phyloP scores from a whole-genome alignment of 2,113 vertebrate genomes.

The Boulengeromyrus knoepffleri region DNA sequence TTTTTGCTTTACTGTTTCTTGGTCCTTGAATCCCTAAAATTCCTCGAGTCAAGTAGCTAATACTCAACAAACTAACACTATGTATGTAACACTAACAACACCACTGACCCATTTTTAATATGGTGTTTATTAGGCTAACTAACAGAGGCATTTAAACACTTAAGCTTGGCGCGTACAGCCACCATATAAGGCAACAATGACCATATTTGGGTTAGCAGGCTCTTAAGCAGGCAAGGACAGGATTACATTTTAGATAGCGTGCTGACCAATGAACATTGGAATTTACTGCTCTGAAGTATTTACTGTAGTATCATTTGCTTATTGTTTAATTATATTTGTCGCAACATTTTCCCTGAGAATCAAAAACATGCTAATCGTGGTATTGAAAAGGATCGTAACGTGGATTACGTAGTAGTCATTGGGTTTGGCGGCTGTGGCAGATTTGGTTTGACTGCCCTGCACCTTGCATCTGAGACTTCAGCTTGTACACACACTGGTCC shows the following conservation, averaged over 20 bases:
- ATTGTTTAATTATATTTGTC: neutral
- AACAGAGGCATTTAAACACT: conserved; percentile 48
- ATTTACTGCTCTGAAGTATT: neutral
- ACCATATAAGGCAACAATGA: conserved; percentile 52
- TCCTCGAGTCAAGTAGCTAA: neutral
- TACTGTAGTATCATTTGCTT: neutral
- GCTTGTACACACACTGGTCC: neutral
- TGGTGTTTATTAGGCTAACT: conserved; percentile 57
- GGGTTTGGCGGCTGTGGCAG: neutral
- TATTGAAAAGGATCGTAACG: neutral
- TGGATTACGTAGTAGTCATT: neutral
- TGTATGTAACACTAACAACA: neutral
- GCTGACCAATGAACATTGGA: conserved; percentile 28
- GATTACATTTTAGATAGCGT: conserved; percentile 38
- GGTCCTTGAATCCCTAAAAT: neutral
- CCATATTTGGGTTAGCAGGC: conserved; percentile 47
- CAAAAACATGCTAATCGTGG: neutral
- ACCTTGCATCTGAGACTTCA: neutral
- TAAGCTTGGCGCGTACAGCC: conserved; percentile 45
- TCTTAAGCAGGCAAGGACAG: conserved; percentile 46
- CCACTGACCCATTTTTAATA: neutral
- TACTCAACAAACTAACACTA: neutral
- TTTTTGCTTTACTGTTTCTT: neutral
- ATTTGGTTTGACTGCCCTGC: neutral
- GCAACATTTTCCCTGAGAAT: neutral